Base-by-base conservation (phyloP, 2,113 vertebrate species). In the Protobothrops flavoviridis region DNA sequence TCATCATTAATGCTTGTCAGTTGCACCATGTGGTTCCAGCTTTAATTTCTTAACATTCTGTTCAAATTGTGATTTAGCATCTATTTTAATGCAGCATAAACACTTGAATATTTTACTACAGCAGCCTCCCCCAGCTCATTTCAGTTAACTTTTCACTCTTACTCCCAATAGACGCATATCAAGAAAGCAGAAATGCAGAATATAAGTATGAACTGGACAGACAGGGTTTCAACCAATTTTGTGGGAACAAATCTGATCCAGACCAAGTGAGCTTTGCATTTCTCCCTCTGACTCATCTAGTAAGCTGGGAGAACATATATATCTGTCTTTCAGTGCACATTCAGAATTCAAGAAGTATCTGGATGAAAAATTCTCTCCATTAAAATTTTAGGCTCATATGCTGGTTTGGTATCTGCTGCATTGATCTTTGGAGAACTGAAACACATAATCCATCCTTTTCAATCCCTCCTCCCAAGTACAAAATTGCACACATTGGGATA, bases 11-110 rank as follows among this genome's bases (percentile, higher is more conserved):
- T 50, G 52, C 85, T 92, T 74, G 85, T 87, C 89, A 88, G 59
- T 43, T 57, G 39, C 23, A 33, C 21, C 87, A 59, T 64, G 87
- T 53, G 29, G 55, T 74, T 92, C 48, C 55, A 74, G 33, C 48
- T 56, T 50, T 94, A 81, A 90, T 94, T 92, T 90, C 33, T 48
- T 90, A 90, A 92, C 81, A 15, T 90, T 59, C 17, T 81, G 64
- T 91, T 88, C 89, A 89, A 93, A 91, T 56, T 57, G 85, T 87
- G 29, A 90, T 90, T 56, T 52, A 89, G 29, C 26, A 81, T 88
- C 13, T n/a, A 61, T 53, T 89, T 89, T 89, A 90, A 94, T 33
- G 33, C 57, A 39, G 21, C 21, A 43, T 17, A 61, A 89, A 50
- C 69, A 55, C 52, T 33, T 61, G 56, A 87, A 86, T 90, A 53